A percentile compares a stretch with the other conserved stretches of the same genome.
These are phyloP conservation scores for Phainopepla nitens DNA, from an alignment of 2,113 vertebrate genomes.

Conservation along the genomic window DNA sequence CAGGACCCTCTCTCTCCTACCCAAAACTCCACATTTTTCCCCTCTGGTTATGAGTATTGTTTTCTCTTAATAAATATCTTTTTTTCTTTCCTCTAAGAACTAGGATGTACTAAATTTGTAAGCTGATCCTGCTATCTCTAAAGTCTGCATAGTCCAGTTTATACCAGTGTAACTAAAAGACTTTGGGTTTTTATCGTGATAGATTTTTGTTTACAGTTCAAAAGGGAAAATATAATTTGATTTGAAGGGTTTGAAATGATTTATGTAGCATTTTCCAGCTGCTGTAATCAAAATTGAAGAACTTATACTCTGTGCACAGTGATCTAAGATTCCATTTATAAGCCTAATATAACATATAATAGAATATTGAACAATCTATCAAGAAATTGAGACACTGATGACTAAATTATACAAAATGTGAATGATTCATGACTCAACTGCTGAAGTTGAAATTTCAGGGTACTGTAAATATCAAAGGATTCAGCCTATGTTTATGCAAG, in stretches of 20 bases:
- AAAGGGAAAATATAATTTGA: not conserved
- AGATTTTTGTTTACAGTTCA: slow-evolving; percentile 23
- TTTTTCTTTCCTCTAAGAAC: not conserved
- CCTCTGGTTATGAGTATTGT: not conserved
- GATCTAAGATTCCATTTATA: slow-evolving; percentile 44
- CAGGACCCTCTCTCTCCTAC: accelerated
- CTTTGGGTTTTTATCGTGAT: not conserved
- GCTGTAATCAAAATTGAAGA: slow-evolving; percentile 26
- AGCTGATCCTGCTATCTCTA: not conserved
- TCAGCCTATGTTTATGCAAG: not conserved
- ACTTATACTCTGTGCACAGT: not conserved
- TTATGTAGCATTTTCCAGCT: slow-evolving; percentile 2
- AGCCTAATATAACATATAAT: slow-evolving; percentile 19
- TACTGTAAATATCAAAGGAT: slow-evolving; percentile 37
- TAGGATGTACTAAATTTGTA: not conserved
- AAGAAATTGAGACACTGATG: slow-evolving; percentile 19
- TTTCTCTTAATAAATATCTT: not conserved
- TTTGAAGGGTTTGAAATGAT: not conserved
- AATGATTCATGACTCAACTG: slow-evolving; percentile 33
- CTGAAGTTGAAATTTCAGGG: not conserved
- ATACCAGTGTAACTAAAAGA: not conserved
- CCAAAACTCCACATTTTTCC: accelerated
- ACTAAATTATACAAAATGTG: slow-evolving; percentile 45
- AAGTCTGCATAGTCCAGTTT: not conserved
- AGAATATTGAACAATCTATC: slow-evolving; percentile 39